These are phyloP conservation scores for Drosophila koepferae DNA, from an alignment of 2,888 invertebrate species.

Conservation along the genomic window DNA sequence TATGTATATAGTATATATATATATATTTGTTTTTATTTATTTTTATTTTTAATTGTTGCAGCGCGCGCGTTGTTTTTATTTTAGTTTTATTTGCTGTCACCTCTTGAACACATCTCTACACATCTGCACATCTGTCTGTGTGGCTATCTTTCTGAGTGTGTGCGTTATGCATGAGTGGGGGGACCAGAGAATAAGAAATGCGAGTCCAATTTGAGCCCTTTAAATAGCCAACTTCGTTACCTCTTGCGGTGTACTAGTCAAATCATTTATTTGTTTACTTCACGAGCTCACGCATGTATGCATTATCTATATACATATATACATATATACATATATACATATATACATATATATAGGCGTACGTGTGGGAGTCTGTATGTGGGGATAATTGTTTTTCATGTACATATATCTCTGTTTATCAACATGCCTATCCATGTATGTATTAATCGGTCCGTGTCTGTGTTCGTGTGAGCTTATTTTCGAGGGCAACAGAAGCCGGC, in stretches of 20 bases:
- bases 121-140: background rate
- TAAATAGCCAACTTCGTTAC: slow-evolving; percentile 7
- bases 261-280: slow-evolving; percentile 22
- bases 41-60: background rate
- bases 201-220: background rate
- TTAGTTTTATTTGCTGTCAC: background rate
- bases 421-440: slow-evolving; percentile 4
- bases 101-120: background rate
- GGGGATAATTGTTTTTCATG: background rate
- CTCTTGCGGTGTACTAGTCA: slow-evolving; percentile 12
- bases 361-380: background rate
- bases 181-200: background rate
- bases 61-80: slow-evolving; percentile 4
- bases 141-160: background rate
- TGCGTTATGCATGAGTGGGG: background rate
- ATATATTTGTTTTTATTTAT: background rate
- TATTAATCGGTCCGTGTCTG: background rate
- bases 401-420: slow-evolving; percentile 6
- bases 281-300: background rate
- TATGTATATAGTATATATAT: background rate
- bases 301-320: no score
- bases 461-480: background rate
- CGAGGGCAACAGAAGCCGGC: slow-evolving; percentile 11
- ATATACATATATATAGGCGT: background rate
- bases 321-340: no score